Conservation (phyloP, 1,140 invertebrate species). For the Camponotus vicinus region DNA sequence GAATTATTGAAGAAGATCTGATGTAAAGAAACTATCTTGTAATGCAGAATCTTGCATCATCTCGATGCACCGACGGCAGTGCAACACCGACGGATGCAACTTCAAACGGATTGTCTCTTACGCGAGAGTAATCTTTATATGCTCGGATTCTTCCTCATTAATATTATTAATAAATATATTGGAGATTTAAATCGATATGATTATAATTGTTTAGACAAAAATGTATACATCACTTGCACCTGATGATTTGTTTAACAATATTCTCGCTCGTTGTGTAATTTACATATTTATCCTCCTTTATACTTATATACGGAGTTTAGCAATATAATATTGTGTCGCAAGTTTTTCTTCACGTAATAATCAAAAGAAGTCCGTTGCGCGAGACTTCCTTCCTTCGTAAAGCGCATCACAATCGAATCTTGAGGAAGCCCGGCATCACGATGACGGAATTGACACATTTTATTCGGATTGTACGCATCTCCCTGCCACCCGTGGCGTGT, state of each 20-base stretch:
- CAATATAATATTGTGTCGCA: not conserved
- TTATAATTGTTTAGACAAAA: not conserved
- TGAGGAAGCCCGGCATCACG: conserved; percentile 52
- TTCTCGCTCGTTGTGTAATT: not conserved
- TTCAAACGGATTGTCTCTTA: not conserved
- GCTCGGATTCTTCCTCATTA: not conserved
- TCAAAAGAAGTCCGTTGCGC: conserved; percentile 15
- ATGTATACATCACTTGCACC: not conserved
- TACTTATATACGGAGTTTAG: not conserved
- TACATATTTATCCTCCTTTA: not conserved
- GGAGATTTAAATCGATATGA: not conserved
- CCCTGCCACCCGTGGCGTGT: conserved; percentile 75
- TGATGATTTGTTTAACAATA: not conserved
- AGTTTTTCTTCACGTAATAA: not conserved
- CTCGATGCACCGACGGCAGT: conserved; percentile 7
- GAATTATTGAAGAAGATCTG: not conserved
- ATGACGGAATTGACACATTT: conserved; percentile 78
- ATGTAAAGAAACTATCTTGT: not conserved
- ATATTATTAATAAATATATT: not conserved
- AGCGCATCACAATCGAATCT: conserved; percentile 25
- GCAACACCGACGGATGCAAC: conserved; percentile 24
- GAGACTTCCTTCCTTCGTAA: conserved; percentile 18
- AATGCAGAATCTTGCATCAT: not conserved
- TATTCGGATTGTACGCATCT: conserved; percentile 67
- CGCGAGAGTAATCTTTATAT: not conserved